Conservation (phyloP, 2,113 vertebrate species). For the Aramus guarauna region DNA sequence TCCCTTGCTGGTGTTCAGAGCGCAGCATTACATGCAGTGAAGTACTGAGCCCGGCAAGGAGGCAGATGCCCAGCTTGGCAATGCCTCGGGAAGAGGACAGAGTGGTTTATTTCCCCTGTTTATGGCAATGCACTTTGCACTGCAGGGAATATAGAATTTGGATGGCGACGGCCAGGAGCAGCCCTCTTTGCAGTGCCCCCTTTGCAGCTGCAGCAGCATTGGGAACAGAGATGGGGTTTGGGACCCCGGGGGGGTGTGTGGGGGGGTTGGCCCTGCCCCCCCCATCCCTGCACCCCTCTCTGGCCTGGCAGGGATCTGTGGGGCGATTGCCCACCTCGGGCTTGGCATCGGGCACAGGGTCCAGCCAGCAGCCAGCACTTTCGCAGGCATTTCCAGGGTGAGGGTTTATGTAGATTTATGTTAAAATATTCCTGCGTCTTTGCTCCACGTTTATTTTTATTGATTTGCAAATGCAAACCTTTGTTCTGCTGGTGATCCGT, state of each 20-base stretch:
- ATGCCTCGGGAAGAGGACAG: neutral
- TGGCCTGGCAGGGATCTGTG: accelerated
- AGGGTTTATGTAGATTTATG: constrained; percentile 63
- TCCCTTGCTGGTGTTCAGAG: neutral
- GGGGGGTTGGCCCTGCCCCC: neutral
- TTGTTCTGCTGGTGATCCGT: constrained; percentile 48
- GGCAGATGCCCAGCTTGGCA: neutral
- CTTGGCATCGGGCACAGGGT: accelerated
- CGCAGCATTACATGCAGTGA: accelerated
- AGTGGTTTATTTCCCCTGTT: neutral
- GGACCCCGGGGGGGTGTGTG: too few species aligned
- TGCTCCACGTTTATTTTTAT: constrained; percentile 72
- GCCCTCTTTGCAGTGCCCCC: neutral
- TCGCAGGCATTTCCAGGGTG: neutral
- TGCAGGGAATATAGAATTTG: neutral
- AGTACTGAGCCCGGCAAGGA: neutral
- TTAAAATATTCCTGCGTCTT: constrained; percentile 59
- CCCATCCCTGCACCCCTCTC: neutral
- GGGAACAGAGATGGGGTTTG: neutral
- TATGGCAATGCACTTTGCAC: neutral
- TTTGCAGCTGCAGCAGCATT: accelerated
- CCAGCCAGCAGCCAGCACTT: neutral
- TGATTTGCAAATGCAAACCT: constrained; percentile 74
- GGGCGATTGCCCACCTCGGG: neutral
- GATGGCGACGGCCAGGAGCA: accelerated